Evolutionary conservation across 2,888 invertebrate genomes (phyloP), one percentile per base, ranked within the genome.

Genomic region (Kryphioiulus occultus): DNA sequence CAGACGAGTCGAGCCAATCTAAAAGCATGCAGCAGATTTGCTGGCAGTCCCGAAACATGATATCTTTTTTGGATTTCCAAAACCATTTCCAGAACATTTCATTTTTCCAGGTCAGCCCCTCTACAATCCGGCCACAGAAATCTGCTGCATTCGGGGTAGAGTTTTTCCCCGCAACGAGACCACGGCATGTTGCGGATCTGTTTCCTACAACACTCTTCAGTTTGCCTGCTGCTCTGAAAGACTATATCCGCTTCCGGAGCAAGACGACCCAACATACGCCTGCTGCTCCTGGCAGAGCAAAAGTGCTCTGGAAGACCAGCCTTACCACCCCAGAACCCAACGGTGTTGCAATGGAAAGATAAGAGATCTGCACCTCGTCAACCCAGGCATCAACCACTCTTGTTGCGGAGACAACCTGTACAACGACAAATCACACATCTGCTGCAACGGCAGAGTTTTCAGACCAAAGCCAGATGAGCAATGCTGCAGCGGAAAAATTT

Each of bases 241-340:
- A 1, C 9, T 68, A 12, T 26, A n/a, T 68, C 68, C 22, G 12
- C 68, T 68, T 68, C 68, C 68, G 1, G 68, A 26, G 68, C 7
- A 22, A 26, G 68, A n/a, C 12, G 68, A 68, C 22, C 22, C 68
- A 1, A 26, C 10, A 2, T 68, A 26, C 10, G 22, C 26, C 68
- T 68, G 68, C 26, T 68, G 68, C 22, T 68, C 68, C 26, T 68
- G 68, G 68, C 26, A 68, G 26, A 68, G 68, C 68, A 68, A 68
- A 0, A 68, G 68, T 22, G 10, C 26, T 10, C 9, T 26, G 68
- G 22, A n/a, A 26, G 68, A 68, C 26, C n/a, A 68, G 26, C 68
- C 68, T 0, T 68, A 68, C 68, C 68, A 68, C 12, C 68, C 26
- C 12, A 10, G 7, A 22, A 68, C 9, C 10, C 68, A 68, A 12